A percentile compares a stretch with the other conserved stretches of the same genome.
These are phyloP conservation scores for Wasmannia auropunctata DNA, from an alignment of 1,140 invertebrate genomes.

Conservation along the genomic window DNA sequence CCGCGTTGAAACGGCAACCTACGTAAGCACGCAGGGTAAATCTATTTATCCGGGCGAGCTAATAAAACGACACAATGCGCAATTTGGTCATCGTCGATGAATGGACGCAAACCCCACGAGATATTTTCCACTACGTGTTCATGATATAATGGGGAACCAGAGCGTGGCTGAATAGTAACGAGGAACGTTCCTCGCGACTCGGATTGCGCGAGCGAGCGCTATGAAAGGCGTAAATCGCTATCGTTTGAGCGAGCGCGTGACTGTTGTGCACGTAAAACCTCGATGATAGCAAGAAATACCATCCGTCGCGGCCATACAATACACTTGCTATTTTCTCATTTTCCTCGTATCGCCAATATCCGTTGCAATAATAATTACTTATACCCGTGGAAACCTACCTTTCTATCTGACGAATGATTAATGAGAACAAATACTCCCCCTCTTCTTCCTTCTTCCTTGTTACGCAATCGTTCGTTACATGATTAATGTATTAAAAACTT, in stretches of 20 bases:
- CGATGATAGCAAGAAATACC: slow-evolving; percentile 25
- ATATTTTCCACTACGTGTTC: slow-evolving; percentile 48
- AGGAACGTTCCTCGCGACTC: slow-evolving; percentile 12
- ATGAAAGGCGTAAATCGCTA: slow-evolving; percentile 56
- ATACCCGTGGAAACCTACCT: not conserved
- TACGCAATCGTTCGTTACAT: not conserved
- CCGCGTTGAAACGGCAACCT: not conserved
- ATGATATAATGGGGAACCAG: slow-evolving; percentile 36
- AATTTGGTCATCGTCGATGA: slow-evolving; percentile 59
- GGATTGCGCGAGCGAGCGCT: slow-evolving; percentile 32
- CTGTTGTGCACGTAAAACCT: slow-evolving; percentile 30
- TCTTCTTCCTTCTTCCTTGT: not conserved
- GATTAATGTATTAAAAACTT: slow-evolving; percentile 10
- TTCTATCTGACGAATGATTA: not conserved
- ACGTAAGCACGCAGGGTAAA: slow-evolving; percentile 21
- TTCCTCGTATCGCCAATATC: not conserved
- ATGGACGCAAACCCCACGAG: slow-evolving; percentile 58
- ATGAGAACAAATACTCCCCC: not conserved
- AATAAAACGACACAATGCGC: slow-evolving; percentile 62
- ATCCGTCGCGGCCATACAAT: not conserved
- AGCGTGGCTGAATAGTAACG: slow-evolving; percentile 41
- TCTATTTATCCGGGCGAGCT: slow-evolving; percentile 35
- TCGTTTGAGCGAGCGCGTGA: slow-evolving; percentile 45
- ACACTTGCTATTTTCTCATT: not conserved
- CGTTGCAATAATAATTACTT: not conserved